Evolutionary conservation across 2,797 vertebrate genomes (phyloP).

Genomic region (Mormyrops boulengeri): DNA sequence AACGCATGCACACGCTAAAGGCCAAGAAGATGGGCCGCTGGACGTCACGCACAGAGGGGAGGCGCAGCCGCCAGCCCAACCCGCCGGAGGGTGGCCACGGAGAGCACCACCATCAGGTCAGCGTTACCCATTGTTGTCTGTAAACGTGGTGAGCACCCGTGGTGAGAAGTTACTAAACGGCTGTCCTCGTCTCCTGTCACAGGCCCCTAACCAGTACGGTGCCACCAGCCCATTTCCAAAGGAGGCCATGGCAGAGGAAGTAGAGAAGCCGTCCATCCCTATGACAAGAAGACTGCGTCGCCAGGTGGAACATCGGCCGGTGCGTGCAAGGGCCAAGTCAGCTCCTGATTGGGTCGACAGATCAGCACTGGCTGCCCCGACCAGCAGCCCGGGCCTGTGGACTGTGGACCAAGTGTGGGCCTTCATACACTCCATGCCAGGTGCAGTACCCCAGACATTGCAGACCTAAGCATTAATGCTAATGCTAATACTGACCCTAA

Average conservation of each 20-base stretch:
- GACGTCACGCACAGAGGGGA: slow-evolving; percentile 66
- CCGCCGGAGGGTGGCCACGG: slow-evolving; percentile 72
- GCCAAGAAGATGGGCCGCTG: slow-evolving; percentile 69
- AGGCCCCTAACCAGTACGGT: slow-evolving; percentile 53
- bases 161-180: background rate
- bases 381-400: slow-evolving; percentile 75
- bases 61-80: slow-evolving; percentile 73
- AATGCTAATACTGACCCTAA: background rate
- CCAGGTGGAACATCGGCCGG: slow-evolving; percentile 63
- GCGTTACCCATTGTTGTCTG: background rate
- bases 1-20: slow-evolving; percentile 80
- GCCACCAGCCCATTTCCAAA: slow-evolving; percentile 28
- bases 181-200: slow-evolving; percentile 37
- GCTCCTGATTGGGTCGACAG: slow-evolving; percentile 65
- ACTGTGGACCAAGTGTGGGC: slow-evolving; percentile 88
- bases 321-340: slow-evolving; percentile 68
- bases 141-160: background rate
- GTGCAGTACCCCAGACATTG: slow-evolving; percentile 45
- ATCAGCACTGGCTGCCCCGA: slow-evolving; percentile 53
- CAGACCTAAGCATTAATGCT: background rate
- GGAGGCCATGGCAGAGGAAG: slow-evolving; percentile 45
- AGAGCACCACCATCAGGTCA: slow-evolving; percentile 76
- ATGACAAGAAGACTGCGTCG: slow-evolving; percentile 80
- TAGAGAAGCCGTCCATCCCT: slow-evolving; percentile 65
- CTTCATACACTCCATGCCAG: slow-evolving; percentile 88